Evolutionary conservation across 2,797 vertebrate genomes (phyloP).

Genomic region (Merluccius polli): DNA sequence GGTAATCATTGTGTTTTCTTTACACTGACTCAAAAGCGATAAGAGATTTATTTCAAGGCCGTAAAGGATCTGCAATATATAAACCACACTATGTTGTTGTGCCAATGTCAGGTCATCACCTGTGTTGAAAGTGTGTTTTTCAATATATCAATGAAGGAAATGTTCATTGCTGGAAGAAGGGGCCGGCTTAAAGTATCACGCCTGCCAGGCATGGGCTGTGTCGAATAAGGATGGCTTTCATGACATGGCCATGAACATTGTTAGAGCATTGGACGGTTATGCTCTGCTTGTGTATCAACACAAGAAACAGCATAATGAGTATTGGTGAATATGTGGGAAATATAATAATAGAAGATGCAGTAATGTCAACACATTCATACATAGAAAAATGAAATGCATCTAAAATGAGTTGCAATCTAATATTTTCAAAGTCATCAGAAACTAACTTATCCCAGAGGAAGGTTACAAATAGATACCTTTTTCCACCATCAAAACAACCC

Average conservation of each 20-base stretch:
- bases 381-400: not conserved
- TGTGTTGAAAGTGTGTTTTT: not conserved
- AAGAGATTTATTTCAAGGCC: not conserved
- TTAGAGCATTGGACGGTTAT: too few relatives aligned
- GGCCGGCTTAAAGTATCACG: not conserved
- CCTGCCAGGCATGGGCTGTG: not conserved
- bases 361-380: not conserved
- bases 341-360: not conserved
- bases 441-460: conserved; percentile 38
- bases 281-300: not conserved
- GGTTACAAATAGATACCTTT: conserved; percentile 60
- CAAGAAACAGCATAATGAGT: not conserved
- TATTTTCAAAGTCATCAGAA: conserved; percentile 54
- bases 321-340: not conserved
- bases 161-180: not conserved
- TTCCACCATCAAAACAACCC: conserved; percentile 53
- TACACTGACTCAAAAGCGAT: not conserved
- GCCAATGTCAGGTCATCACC: not conserved
- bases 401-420: conserved; percentile 2
- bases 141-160: not conserved
- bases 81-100: not conserved
- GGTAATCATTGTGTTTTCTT: conserved; percentile 36
- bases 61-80: not conserved
- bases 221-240: not conserved
- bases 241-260: too few relatives aligned